phyloP scores from a whole-genome alignment of 2,888 invertebrate genomes.

The Heliothis peltigera region DNA sequence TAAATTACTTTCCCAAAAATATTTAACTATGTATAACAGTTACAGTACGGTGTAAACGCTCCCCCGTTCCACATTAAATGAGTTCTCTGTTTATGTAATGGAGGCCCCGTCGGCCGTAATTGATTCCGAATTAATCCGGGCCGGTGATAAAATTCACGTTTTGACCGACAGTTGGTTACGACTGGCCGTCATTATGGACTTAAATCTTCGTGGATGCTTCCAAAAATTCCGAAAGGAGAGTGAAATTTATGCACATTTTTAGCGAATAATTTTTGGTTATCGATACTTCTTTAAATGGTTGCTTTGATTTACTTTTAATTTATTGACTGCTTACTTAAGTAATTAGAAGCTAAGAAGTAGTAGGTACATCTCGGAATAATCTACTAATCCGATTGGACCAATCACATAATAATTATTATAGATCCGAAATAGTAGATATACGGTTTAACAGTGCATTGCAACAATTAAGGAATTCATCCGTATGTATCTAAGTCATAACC shows the following conservation, averaged over 20 bases:
- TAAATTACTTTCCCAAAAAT: background rate
- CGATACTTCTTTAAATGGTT: background rate
- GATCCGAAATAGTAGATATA: background rate
- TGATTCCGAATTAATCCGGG: constrained; percentile 75
- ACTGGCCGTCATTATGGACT: constrained; percentile 31
- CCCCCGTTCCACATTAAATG: constrained; percentile 65
- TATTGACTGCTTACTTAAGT: no score
- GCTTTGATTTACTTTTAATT: no score
- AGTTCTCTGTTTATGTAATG: constrained; percentile 75
- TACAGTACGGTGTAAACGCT: constrained; percentile 40
- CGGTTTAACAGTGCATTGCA: background rate
- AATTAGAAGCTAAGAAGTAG: no score
- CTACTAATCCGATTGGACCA: no score
- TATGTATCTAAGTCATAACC: background rate
- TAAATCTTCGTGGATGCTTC: constrained; percentile 28
- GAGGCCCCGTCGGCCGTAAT: constrained; percentile 69
- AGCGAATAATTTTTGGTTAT: constrained; percentile 3
- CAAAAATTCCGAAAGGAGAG: constrained; percentile 20
- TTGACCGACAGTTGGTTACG: constrained; percentile 50
- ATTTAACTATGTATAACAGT: constrained; percentile 6
- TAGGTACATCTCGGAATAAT: no score
- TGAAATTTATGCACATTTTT: constrained; percentile 24
- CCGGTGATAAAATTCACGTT: constrained; percentile 68
- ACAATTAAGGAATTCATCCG: constrained; percentile 1
- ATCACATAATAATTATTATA: no score